Evolutionary conservation across 2,113 vertebrate genomes (phyloP).

Genomic region (Cercopithecus mona): DNA sequence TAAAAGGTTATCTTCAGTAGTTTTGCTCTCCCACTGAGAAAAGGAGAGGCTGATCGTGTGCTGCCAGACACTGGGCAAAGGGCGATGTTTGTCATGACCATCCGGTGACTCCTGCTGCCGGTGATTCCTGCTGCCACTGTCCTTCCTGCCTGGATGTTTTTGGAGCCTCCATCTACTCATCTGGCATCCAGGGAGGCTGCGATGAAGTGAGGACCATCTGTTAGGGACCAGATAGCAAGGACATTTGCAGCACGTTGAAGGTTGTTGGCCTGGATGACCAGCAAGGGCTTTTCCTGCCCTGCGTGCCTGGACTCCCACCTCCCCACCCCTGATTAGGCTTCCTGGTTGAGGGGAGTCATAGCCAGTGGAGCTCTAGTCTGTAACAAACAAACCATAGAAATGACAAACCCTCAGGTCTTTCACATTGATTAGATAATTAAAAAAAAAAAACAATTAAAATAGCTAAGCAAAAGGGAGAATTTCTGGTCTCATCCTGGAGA

Average conservation of each 20-base stretch:
- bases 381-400: background rate
- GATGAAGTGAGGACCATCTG: constrained; percentile 67
- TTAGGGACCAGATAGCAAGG: constrained; percentile 64
- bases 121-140: background rate
- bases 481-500: background rate
- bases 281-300: background rate
- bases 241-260: background rate
- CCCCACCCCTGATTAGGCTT: background rate
- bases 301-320: background rate
- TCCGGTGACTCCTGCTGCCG: background rate
- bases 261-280: constrained; percentile 21
- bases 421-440: background rate
- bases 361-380: background rate
- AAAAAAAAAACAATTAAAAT: background rate
- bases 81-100: background rate
- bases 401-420: background rate
- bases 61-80: background rate
- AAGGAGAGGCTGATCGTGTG: background rate
- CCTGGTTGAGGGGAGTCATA: background rate
- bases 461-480: background rate
- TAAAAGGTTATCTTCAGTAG: background rate
- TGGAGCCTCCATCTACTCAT: constrained; percentile 39
- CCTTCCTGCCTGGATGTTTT: constrained; percentile 39
- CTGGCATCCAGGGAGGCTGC: background rate
- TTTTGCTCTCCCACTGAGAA: background rate